Evolutionary conservation across 2,888 invertebrate species (phyloP), one percentile per base, ranked within the genome.

Genomic region (Agriopis marginaria): DNA sequence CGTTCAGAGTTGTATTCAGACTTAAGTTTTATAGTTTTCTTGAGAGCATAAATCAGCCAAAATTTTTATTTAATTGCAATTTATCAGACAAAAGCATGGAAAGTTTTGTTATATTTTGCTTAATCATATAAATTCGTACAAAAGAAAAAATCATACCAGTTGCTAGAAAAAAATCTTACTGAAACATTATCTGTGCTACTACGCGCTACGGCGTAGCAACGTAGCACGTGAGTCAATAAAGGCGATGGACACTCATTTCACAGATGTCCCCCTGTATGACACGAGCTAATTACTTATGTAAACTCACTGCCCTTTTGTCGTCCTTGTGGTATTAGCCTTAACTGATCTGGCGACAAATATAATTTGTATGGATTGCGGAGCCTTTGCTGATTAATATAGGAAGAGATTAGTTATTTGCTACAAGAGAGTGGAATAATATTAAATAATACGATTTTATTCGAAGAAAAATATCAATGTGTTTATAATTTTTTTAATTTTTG

Each of bases 241-340:
- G 81, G 74, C 75, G 77, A 72, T 76, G 81, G 79, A 88, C 82
- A 87, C 85, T 79, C 70, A 75, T 74, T 67, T 75, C 75, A 74
- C 70, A 75, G 76, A 79, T 81, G 73, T 78, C 77, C 76, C 76
- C 77, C 77, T 80, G 82, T 85, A 84, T 83, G 81, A 84, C 85
- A 82, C 80, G 78, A 82, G 79, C 87, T 93, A 93, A 93, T 93
- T 93, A 92, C 92, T 90, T 90, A 90, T 89, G 93, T 91, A 92
- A 92, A 93, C 92, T 83, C 75, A 83, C 78, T 84, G 85, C 82
- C 86, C 86, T 85, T 72, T 85, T 84, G 85, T 86, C 80, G 84
- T 71, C 74, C 78, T 83, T 85, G 85, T 85, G 84, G 78, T 80
- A 82, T 79, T 32, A 81, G 82, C 76, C 82, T 80, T 80, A 82